Evolutionary conservation across 2,113 vertebrate species (phyloP).

Genomic region (Cyprinodon brontotheroides): DNA sequence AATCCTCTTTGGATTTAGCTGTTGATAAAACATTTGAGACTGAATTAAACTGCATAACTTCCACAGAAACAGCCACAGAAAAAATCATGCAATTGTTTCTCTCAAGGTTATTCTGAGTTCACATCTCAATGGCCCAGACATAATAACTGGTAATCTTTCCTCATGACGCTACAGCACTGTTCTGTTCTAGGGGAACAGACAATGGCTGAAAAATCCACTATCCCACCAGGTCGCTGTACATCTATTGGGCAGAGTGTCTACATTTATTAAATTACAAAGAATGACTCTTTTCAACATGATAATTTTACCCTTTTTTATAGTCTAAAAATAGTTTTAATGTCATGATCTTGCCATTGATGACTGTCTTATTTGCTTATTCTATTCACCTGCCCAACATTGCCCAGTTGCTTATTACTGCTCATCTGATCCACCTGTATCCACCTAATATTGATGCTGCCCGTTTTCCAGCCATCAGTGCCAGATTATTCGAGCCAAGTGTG

Average conservation of each 20-base stretch:
- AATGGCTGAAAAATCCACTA: background rate
- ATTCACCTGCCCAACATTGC: no score
- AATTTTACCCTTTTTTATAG: no score
- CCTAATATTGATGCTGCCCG: no score
- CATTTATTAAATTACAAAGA: background rate
- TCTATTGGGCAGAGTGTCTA: background rate
- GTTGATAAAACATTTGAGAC: slow-evolving; percentile 12
- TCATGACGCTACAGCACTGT: background rate
- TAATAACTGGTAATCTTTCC: background rate
- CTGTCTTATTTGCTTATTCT: no score
- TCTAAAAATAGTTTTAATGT: no score
- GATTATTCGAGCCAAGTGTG: no score
- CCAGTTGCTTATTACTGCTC: no score
- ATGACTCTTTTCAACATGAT: no score
- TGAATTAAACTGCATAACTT: slow-evolving; percentile 8
- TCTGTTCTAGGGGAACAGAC: background rate
- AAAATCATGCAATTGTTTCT: background rate
- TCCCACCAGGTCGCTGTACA: background rate
- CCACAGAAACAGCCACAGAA: background rate
- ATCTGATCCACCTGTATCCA: no score
- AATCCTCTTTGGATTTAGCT: background rate
- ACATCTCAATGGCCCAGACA: background rate
- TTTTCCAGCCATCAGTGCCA: no score
- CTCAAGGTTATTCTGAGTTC: background rate
- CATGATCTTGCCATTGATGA: no score